Evolutionary conservation across 1,140 invertebrate species (phyloP).

Genomic region (Pseudomyrmex dendroicus): DNA sequence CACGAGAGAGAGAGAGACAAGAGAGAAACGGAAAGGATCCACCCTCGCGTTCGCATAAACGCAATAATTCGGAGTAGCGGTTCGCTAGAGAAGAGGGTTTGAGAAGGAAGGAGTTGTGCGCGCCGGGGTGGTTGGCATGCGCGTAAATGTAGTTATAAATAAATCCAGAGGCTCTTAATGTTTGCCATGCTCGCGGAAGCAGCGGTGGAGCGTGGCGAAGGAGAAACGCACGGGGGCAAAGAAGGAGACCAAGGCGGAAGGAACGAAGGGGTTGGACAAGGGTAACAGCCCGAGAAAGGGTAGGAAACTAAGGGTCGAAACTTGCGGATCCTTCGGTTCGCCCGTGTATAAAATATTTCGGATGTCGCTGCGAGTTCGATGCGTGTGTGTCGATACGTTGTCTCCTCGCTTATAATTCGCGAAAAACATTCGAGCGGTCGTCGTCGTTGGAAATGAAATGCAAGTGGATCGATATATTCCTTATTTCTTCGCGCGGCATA

Average conservation of each 20-base stretch:
- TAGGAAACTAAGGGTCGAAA: constrained; percentile 31
- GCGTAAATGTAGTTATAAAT: constrained; percentile 86
- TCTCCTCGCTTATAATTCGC: neutral
- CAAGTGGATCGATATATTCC: constrained; percentile 28
- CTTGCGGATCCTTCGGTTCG: neutral
- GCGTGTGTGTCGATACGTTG: neutral
- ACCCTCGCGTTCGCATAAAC: constrained; percentile 76
- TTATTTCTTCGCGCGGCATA: constrained; percentile 17
- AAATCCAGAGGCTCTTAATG: constrained; percentile 86
- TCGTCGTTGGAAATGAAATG: constrained; percentile 38
- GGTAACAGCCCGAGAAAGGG: constrained; percentile 25
- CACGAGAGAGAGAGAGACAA: constrained; percentile 10
- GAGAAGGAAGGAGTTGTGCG: constrained; percentile 60
- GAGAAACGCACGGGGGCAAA: constrained; percentile 43
- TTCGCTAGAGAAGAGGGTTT: constrained; percentile 75
- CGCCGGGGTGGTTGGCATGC: constrained; percentile 78
- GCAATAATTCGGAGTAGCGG: constrained; percentile 81
- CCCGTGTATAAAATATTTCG: neutral
- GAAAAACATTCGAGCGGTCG: constrained; percentile 15
- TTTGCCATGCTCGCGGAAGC: constrained; percentile 72
- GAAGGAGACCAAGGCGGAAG: constrained; percentile 52
- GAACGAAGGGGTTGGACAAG: neutral
- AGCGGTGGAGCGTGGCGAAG: constrained; percentile 40
- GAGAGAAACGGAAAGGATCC: constrained; percentile 22
- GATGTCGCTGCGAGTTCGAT: neutral